Conservation (phyloP, 2,797 vertebrate genomes). For the Hypotaenidia okinawae region DNA sequence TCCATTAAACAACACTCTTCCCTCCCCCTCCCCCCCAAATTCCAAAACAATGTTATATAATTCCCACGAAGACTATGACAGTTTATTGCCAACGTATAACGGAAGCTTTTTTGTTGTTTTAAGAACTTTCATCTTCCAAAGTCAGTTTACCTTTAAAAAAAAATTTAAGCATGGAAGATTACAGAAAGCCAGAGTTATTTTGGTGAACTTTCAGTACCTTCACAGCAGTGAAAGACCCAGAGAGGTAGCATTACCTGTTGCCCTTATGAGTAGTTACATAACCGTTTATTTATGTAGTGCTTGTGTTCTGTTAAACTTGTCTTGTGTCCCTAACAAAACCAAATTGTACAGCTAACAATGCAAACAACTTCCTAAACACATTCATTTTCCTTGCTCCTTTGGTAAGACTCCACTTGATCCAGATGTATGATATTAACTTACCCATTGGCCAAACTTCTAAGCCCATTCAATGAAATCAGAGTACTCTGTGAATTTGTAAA, state of each 20-base stretch:
- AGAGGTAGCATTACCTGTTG: slow-evolving; percentile 26
- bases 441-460: not conserved
- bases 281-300: slow-evolving; percentile 10
- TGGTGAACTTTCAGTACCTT: not conserved
- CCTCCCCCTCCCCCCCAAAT: too few species aligned
- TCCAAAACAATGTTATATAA: not conserved
- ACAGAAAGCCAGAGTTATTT: slow-evolving; percentile 28
- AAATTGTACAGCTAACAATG: slow-evolving; percentile 15
- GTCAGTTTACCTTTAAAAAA: not conserved
- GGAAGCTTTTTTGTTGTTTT: not conserved
- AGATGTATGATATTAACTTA: not conserved
- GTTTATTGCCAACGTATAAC: not conserved
- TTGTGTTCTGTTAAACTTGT: slow-evolving; percentile 10
- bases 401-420: not conserved
- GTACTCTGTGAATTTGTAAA: not conserved
- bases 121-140: not conserved
- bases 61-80: not conserved
- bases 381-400: not conserved
- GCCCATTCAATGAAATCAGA: not conserved
- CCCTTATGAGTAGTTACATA: slow-evolving; percentile 17
- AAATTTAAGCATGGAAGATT: not conserved
- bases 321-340: not conserved
- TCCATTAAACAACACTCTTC: not conserved
- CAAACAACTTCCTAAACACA: not conserved
- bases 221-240: not conserved